Conservation (phyloP, 2,888 invertebrate genomes). For the Pterostichus niger region DNA sequence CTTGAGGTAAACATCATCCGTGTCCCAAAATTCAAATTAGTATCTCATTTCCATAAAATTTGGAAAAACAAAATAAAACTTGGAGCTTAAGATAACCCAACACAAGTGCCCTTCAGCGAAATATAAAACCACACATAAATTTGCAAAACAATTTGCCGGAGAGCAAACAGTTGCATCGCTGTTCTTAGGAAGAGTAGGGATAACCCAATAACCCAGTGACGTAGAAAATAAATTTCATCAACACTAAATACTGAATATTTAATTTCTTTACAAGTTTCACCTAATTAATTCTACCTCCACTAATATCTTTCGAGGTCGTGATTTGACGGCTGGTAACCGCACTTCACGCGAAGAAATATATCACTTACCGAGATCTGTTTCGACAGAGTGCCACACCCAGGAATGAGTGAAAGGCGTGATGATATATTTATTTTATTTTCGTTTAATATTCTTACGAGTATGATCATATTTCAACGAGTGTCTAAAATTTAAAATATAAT, state of each 20-base stretch:
- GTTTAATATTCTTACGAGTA: too few relatives aligned
- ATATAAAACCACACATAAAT: constrained; percentile 28
- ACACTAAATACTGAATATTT: background rate
- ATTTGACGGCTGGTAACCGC: too few relatives aligned
- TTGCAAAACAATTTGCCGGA: constrained; percentile 41
- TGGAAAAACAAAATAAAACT: background rate
- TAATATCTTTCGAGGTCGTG: too few relatives aligned
- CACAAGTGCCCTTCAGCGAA: constrained; percentile 7
- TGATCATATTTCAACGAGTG: too few relatives aligned
- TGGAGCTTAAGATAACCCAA: background rate
- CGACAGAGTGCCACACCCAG: too few relatives aligned
- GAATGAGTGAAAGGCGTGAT: too few relatives aligned
- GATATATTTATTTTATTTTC: too few relatives aligned
- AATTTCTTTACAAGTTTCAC: background rate
- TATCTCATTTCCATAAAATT: constrained; percentile 9
- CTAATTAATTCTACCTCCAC: too few relatives aligned
- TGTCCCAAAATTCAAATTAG: background rate
- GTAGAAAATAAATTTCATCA: constrained; percentile 66
- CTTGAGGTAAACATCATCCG: background rate
- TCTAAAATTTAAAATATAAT: too few relatives aligned
- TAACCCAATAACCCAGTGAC: constrained; percentile 66
- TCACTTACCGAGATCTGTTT: too few relatives aligned
- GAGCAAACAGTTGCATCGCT: constrained; percentile 49
- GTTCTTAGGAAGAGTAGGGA: constrained; percentile 60
- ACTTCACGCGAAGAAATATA: too few relatives aligned